phyloP scores from a whole-genome alignment of 2,888 invertebrate genomes.

The Dyspetes luteomarginatus region DNA sequence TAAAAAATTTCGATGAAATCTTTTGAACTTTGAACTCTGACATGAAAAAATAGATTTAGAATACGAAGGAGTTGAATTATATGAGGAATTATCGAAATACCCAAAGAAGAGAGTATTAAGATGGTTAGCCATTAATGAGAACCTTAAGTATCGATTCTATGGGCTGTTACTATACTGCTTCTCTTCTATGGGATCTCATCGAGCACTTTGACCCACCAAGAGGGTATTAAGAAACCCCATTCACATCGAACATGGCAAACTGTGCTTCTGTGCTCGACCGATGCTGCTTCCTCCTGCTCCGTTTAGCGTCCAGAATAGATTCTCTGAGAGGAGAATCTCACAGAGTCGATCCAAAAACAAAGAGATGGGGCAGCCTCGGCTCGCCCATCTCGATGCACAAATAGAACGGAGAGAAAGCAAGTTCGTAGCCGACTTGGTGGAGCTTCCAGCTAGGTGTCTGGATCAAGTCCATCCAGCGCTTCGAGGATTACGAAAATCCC shows the following conservation, averaged over 20 bases:
- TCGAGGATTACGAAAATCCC: conserved; percentile 64
- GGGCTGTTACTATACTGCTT: conserved; percentile 25
- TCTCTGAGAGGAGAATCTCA: neutral
- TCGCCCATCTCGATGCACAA: conserved; percentile 10
- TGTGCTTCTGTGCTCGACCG: conserved; percentile 21
- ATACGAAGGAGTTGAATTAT: conserved; percentile 11
- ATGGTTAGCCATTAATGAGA: conserved; percentile 43
- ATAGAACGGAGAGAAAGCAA: conserved; percentile 40
- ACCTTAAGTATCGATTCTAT: conserved; percentile 44
- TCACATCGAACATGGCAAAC: conserved; percentile 44
- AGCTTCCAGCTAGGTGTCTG: conserved; percentile 56
- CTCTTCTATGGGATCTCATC: conserved; percentile 27
- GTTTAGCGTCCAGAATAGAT: conserved; percentile 42
- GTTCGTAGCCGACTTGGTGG: conserved; percentile 53
- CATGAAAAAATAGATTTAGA: neutral
- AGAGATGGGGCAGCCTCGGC: conserved; percentile 25
- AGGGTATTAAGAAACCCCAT: conserved; percentile 50
- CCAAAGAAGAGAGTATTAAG: neutral
- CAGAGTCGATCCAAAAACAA: conserved; percentile 54
- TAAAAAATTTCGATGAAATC: neutral
- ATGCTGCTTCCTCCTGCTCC: conserved; percentile 21
- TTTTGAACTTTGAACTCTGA: conserved; percentile 4
- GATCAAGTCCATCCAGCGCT: conserved; percentile 61
- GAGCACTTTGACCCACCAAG: conserved; percentile 36
- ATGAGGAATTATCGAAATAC: conserved; percentile 2